These are phyloP conservation scores for Drosophila neonasuta DNA, from an alignment of 2,888 invertebrate genomes.

Conservation along the genomic window DNA sequence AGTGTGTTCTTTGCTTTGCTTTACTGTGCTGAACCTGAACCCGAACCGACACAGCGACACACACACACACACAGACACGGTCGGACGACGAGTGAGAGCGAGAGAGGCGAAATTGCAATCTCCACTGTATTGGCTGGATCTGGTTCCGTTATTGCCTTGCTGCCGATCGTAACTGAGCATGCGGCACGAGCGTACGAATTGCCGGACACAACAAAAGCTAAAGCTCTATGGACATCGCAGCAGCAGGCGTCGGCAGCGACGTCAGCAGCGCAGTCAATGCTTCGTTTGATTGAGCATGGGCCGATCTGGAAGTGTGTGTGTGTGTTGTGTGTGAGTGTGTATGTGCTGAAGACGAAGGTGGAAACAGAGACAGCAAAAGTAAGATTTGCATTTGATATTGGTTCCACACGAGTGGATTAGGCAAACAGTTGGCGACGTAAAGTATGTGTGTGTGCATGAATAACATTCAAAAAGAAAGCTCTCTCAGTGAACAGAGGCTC, in stretches of 20 bases:
- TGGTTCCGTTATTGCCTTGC: constrained; percentile 59
- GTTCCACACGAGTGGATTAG: constrained; percentile 52
- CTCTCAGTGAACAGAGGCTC: constrained; percentile 19
- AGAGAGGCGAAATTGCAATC: constrained; percentile 45
- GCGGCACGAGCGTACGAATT: constrained; percentile 31
- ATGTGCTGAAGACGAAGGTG: constrained; percentile 32
- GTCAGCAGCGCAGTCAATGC: constrained; percentile 23
- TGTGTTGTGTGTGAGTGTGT: constrained; percentile 10
- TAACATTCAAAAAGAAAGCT: constrained; percentile 44
- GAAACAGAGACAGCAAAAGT: constrained; percentile 42
- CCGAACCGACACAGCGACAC: constrained; percentile 24
- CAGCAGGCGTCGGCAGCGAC: constrained; percentile 15
- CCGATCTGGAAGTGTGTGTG: background rate
- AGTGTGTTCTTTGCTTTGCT: constrained; percentile 25
- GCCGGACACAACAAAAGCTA: constrained; percentile 37
- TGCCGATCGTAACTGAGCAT: constrained; percentile 58
- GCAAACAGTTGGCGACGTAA: constrained; percentile 25
- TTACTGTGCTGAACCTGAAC: constrained; percentile 46
- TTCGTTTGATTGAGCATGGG: constrained; percentile 26
- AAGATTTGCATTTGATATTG: constrained; percentile 49
- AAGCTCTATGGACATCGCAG: constrained; percentile 34
- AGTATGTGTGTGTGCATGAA: constrained; percentile 7
- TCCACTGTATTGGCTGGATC: constrained; percentile 40
- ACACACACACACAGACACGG: constrained; percentile 9
- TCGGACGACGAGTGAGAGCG: constrained; percentile 1